phyloP scores from a whole-genome alignment of 2,888 invertebrate species.

The Trisateles emortualis region DNA sequence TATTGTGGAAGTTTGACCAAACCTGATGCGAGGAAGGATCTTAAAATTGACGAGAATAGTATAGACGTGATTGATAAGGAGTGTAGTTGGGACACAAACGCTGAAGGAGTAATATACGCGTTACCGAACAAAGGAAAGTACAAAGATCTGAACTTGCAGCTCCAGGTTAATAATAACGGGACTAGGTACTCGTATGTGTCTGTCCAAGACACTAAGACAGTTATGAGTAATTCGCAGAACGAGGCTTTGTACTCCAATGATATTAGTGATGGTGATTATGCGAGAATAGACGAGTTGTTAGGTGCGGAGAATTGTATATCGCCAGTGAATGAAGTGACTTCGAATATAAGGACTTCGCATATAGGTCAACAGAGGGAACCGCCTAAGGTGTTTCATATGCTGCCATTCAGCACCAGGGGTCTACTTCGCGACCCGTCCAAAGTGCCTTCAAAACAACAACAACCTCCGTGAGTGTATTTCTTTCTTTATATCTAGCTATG shows the following conservation, averaged over 20 bases:
- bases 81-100: conserved; percentile 87
- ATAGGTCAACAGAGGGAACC: conserved; percentile 66
- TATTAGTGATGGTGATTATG: conserved; percentile 78
- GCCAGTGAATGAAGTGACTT: conserved; percentile 69
- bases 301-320: conserved; percentile 80
- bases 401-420: too few relatives aligned
- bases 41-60: conserved; percentile 76
- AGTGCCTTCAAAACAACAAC: conserved; percentile 73
- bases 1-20: conserved; percentile 70
- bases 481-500: too few relatives aligned
- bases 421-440: conserved; percentile 69
- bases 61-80: conserved; percentile 85
- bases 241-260: conserved; percentile 79
- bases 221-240: conserved; percentile 82
- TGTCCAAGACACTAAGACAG: conserved; percentile 78
- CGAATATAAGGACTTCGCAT: conserved; percentile 78
- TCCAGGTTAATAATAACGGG: conserved; percentile 83
- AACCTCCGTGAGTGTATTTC: conserved; percentile 65
- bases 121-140: conserved; percentile 84
- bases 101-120: conserved; percentile 84
- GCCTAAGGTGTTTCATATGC: conserved; percentile 72
- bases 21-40: conserved; percentile 57
- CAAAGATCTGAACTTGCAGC: conserved; percentile 79
- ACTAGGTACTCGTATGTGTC: conserved; percentile 82
- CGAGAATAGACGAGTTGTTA: conserved; percentile 78